These are phyloP conservation scores for Ligdia adustata DNA, from an alignment of 2,888 invertebrate genomes.

Conservation along the genomic window DNA sequence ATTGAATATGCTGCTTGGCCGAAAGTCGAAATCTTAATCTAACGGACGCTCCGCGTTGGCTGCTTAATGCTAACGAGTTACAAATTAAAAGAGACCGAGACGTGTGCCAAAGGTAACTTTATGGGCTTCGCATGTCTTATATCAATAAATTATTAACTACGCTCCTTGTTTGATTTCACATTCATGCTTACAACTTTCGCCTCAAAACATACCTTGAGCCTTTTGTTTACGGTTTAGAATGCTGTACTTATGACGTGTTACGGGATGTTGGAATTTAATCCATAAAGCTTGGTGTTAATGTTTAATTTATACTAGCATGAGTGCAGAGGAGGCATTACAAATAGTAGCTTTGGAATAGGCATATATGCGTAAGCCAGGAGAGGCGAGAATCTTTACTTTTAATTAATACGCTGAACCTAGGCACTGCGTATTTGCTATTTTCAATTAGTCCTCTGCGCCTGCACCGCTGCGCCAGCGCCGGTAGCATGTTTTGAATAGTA, in stretches of 20 bases:
- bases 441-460: conserved; percentile 72
- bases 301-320: conserved; percentile 65
- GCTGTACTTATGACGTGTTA: conserved; percentile 36
- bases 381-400: conserved; percentile 78
- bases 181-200: conserved; percentile 64
- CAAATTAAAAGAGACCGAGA: conserved; percentile 81
- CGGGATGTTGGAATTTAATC: conserved; percentile 63
- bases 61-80: conserved; percentile 78
- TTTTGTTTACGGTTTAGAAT: conserved; percentile 64
- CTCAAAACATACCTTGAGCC: conserved; percentile 65
- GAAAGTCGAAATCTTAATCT: conserved; percentile 73
- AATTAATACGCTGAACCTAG: conserved; percentile 77
- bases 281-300: conserved; percentile 64
- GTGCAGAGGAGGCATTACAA: conserved; percentile 45
- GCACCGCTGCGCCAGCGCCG: no score
- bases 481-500: conserved; percentile 76
- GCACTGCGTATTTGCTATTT: conserved; percentile 69
- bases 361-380: conserved; percentile 69
- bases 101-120: conserved; percentile 82
- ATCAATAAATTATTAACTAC: conserved; percentile 84
- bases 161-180: conserved; percentile 79
- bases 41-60: conserved; percentile 49
- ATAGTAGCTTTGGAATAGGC: conserved; percentile 62
- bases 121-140: conserved; percentile 83
- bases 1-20: conserved; percentile 49